A percentile compares a stretch with the other conserved stretches of the same genome.
phyloP scores from a whole-genome alignment of 2,113 vertebrate species.

The Odocoileus hemionus region DNA sequence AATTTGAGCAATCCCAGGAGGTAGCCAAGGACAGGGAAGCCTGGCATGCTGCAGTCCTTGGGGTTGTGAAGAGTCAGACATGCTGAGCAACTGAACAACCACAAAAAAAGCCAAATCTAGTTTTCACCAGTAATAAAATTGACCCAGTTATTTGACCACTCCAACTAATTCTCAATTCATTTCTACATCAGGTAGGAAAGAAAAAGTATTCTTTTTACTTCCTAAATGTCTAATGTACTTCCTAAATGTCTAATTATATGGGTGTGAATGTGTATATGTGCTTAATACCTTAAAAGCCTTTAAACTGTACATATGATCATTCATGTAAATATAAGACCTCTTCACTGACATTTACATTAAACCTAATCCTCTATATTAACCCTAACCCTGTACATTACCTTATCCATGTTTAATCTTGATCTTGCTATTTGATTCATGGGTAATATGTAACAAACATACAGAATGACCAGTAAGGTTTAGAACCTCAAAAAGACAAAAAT shows the following conservation, averaged over 20 bases:
- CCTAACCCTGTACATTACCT: background rate
- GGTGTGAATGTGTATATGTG: background rate
- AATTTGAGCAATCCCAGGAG: background rate
- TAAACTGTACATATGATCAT: background rate
- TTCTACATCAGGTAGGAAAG: background rate
- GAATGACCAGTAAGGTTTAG: background rate
- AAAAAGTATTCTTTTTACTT: background rate
- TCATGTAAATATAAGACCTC: background rate
- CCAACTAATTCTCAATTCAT: background rate
- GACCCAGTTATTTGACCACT: background rate
- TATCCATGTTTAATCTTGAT: constrained; percentile 9
- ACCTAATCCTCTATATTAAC: background rate
- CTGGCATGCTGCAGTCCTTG: background rate
- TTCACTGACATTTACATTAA: background rate
- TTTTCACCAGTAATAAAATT: background rate
- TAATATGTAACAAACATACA: background rate
- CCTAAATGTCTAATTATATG: background rate
- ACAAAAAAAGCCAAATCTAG: background rate
- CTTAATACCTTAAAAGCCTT: background rate
- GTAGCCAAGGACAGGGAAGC: background rate
- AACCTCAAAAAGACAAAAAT: background rate
- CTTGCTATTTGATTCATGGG: background rate
- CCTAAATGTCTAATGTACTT: background rate
- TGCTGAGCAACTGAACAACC: background rate
- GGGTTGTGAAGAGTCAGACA: background rate